Conservation (phyloP, 2,113 vertebrate genomes). For the Coracopsis vasa region DNA sequence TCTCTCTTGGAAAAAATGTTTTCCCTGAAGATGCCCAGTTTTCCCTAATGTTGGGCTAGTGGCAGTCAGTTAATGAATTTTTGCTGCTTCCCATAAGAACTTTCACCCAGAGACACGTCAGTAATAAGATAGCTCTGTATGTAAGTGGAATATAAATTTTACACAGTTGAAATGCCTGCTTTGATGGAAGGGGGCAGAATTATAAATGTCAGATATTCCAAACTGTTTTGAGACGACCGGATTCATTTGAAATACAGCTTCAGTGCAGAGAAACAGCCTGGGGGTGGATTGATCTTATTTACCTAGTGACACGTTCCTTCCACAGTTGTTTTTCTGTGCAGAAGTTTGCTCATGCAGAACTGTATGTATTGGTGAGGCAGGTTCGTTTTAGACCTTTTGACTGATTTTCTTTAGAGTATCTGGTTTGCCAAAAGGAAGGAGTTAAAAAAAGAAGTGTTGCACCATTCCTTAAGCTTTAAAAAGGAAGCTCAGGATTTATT, state of each 20-base stretch:
- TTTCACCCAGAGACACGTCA: slow-evolving; percentile 5
- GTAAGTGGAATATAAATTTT: slow-evolving; percentile 51
- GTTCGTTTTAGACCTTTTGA: neutral
- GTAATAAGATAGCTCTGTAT: slow-evolving; percentile 11
- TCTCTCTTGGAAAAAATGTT: neutral
- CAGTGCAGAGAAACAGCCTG: neutral
- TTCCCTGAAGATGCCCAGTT: neutral
- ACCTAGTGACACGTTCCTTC: neutral
- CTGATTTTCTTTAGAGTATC: neutral
- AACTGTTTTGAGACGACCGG: neutral
- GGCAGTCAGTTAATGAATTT: slow-evolving; percentile 39
- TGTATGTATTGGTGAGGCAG: neutral
- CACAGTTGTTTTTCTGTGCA: neutral
- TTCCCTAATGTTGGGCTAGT: neutral
- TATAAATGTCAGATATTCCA: slow-evolving; percentile 21
- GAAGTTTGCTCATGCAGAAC: neutral
- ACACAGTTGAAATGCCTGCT: neutral
- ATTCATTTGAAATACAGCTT: slow-evolving; percentile 7
- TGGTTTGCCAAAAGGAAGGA: neutral
- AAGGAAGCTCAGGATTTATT: neutral
- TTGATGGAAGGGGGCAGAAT: slow-evolving; percentile 18
- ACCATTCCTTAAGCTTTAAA: neutral
- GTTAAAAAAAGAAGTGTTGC: neutral
- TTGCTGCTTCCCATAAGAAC: slow-evolving; percentile 5
- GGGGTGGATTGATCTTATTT: slow-evolving; percentile 11